Conservation (phyloP, 2,797 vertebrate species). For the Mus minutoides region DNA sequence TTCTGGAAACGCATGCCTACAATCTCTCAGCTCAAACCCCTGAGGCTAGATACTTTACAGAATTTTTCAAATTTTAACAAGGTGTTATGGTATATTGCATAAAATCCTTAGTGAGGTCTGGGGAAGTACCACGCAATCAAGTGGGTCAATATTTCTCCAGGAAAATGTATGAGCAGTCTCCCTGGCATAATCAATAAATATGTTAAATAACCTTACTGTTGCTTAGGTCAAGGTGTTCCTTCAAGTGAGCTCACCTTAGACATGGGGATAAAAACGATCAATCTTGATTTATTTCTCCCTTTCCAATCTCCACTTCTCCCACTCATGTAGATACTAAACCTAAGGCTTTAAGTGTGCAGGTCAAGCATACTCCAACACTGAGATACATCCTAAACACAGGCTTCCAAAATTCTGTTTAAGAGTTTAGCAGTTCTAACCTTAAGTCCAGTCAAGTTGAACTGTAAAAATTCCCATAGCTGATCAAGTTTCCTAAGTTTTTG, state of each 20-base stretch:
- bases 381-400: neutral
- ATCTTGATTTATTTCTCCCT: neutral
- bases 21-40: neutral
- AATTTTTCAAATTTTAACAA: slow-evolving; percentile 51
- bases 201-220: neutral
- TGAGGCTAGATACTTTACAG: slow-evolving; percentile 26
- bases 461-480: neutral
- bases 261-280: neutral
- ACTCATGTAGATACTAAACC: neutral
- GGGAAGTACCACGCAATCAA: neutral
- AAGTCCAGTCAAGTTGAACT: neutral
- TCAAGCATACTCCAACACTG: neutral
- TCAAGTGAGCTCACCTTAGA: slow-evolving; percentile 14
- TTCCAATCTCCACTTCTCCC: too few species aligned
- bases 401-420: slow-evolving; percentile 10
- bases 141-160: neutral
- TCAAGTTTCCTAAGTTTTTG: slow-evolving; percentile 5
- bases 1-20: neutral
- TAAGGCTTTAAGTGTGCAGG: neutral
- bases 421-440: neutral
- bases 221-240: slow-evolving; percentile 36
- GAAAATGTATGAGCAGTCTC: slow-evolving; percentile 35
- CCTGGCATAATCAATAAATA: slow-evolving; percentile 16
- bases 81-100: neutral
- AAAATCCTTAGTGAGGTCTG: slow-evolving; percentile 13